Base-by-base conservation (phyloP, 2,888 invertebrate species). In the Xanthia togata region DNA sequence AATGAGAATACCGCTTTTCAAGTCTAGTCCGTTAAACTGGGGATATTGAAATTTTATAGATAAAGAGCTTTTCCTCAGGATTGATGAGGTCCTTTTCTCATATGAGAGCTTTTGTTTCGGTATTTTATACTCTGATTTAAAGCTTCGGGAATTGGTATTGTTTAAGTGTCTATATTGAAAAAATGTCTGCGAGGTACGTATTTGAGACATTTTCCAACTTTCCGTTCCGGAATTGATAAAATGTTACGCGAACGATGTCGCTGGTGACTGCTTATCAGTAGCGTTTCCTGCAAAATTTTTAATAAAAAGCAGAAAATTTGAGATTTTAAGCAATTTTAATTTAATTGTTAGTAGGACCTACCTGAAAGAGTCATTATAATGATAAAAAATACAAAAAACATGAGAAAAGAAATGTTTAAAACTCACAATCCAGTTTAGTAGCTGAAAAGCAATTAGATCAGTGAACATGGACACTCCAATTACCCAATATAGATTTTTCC, bases 11-110 rank as follows among this genome's bases (percentile, higher is more conserved):
- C 89, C 90, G 77, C 65, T 78, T 76, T 79, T 86, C 84, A 85
- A 89, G 91, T 91, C 91, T 92, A 87, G 89, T 89, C 78, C 79
- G 79, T 80, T 88, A 74, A 88, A 79, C 89, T 89, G 86, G 89
- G 55, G 85, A 92, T 93, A 94, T 94, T 93, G 91, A 93, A 93
- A 91, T 92, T 93, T 93, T 92, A 92, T 91, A 89, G 87, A 79
- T 84, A 87, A 85, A 89, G 89, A 89, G 88, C 88, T 90, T 89
- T 87, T 89, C 76, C 86, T 76, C 53, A 64, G 76, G 67, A 86
- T 86, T 88, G 89, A 90, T 89, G 87, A 86, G 82, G 73, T 82
- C 77, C 87, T 78, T 87, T 77, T 73, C 62, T 87, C 60, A 68
- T 86, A 82, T 84, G 64, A 79, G 59, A 64, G 77, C 76, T 63